Evolutionary conservation across 1,140 invertebrate species (phyloP), one percentile per base, ranked within the genome.

Genomic region (Euwallacea similis): DNA sequence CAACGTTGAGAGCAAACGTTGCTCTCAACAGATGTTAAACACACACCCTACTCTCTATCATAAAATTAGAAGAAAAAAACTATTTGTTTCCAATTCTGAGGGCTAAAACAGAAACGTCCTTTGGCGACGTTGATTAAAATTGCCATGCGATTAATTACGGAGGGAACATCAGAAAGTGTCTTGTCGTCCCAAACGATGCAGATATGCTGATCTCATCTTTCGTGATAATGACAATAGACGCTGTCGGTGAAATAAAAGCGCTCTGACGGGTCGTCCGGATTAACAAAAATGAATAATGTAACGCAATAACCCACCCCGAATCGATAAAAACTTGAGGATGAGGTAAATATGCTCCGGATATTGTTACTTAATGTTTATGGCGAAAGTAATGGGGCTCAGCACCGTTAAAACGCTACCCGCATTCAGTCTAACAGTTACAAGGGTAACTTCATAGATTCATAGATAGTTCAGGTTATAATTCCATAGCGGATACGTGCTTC

Each of bases 231-330:
- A 69, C 67, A 69, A 69, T 47, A 61, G 60, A 61, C 59, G 60
- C 58, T 54, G 44, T 64, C 62, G 41, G 50, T 42, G 7, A 65
- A 71, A 71, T 71, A 65, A 71, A 71, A 65, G 69, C 69, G 61
- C 42, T 16, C 42, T 66, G 61, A 71, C 61, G 61, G 63, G 53
- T 53, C 69, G 59, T 41, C 43, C 53, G 61, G 69, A 65, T 71
- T 71, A 71, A 65, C 63, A 65, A 71, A 71, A 71, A 55, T 69
- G 67, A 69, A 69, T 69, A 69, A 69, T 69, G 67, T 69, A 69
- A 63, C 67, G 62, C 62, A 15, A 13, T 16, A 62, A 44, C 15
- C 59, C 58, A 44, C 11, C 50, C 59, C 11, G 47, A 62, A 69
- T 69, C 67, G 46, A 69, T 69, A 69, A 69, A 66, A 62, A 69